Conservation (phyloP, 2,888 invertebrate genomes). For the Antheraea assamensis region DNA sequence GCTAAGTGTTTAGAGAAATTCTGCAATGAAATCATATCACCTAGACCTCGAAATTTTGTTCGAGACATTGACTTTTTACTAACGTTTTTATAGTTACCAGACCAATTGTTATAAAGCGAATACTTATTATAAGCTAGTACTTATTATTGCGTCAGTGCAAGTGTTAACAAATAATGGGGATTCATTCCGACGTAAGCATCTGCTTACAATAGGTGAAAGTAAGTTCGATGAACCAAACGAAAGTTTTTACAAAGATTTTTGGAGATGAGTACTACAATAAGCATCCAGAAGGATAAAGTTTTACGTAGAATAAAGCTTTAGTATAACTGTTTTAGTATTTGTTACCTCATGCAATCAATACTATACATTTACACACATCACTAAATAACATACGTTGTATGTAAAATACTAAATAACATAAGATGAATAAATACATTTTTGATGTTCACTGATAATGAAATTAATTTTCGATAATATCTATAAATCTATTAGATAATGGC, state of each 20-base stretch:
- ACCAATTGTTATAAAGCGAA: constrained; percentile 26
- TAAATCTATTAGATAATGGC: not conserved
- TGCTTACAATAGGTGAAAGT: constrained; percentile 78
- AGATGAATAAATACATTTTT: not conserved
- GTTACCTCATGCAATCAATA: not conserved
- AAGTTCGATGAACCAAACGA: constrained; percentile 80
- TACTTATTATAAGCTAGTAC: constrained; percentile 27
- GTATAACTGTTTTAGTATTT: not conserved
- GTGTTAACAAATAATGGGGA: constrained; percentile 68
- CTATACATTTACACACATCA: not conserved
- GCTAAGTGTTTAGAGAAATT: not conserved
- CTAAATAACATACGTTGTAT: not conserved
- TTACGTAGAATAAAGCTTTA: not conserved
- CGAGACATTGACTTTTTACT: not conserved
- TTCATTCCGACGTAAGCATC: constrained; percentile 74
- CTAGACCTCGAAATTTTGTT: not conserved
- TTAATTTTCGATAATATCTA: not conserved
- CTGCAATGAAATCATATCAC: constrained; percentile 5
- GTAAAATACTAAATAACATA: not conserved
- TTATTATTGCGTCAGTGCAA: constrained; percentile 42
- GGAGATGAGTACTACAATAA: constrained; percentile 39
- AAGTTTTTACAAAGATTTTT: constrained; percentile 66
- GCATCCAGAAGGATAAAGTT: constrained; percentile 62
- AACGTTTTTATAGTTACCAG: not conserved
- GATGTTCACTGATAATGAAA: not conserved